Evolutionary conservation across 2,113 vertebrate species (phyloP).

Genomic region (Strix aluco): DNA sequence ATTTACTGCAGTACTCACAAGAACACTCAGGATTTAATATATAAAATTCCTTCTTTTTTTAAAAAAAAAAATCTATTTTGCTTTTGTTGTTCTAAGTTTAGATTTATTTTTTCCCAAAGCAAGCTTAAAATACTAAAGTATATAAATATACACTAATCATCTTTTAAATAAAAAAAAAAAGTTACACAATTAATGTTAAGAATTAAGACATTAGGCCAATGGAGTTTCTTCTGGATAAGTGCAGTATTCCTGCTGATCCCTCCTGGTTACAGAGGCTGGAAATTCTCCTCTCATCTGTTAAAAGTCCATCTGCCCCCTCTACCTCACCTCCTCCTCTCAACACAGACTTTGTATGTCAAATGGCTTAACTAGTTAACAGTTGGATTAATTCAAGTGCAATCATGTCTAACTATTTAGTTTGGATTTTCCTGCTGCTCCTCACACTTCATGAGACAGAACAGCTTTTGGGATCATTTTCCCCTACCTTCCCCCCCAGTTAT

Average conservation of each 20-base stretch:
- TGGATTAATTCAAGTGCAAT: slow-evolving; percentile 1
- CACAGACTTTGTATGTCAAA: background rate
- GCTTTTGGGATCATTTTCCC: background rate
- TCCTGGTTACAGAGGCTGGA: background rate
- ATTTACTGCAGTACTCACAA: background rate
- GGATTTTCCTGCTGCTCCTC: background rate
- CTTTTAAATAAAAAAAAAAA: background rate
- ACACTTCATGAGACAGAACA: background rate
- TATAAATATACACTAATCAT: background rate
- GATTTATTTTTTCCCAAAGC: background rate
- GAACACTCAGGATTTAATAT: background rate
- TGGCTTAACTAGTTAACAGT: background rate
- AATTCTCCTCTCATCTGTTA: background rate
- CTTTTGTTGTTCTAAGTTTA: background rate
- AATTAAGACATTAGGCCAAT: background rate
- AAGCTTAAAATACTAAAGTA: background rate
- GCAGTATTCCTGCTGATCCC: background rate
- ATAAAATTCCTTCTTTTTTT: too few relatives aligned
- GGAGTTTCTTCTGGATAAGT: background rate
- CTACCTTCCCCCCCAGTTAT: accelerated
- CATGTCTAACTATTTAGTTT: background rate
- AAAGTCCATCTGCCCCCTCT: background rate
- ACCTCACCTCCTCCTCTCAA: background rate
- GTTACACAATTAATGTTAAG: background rate
- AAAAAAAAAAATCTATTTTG: background rate